phyloP scores from a whole-genome alignment of 2,113 vertebrate genomes.

The Lagenorhynchus albirostris region DNA sequence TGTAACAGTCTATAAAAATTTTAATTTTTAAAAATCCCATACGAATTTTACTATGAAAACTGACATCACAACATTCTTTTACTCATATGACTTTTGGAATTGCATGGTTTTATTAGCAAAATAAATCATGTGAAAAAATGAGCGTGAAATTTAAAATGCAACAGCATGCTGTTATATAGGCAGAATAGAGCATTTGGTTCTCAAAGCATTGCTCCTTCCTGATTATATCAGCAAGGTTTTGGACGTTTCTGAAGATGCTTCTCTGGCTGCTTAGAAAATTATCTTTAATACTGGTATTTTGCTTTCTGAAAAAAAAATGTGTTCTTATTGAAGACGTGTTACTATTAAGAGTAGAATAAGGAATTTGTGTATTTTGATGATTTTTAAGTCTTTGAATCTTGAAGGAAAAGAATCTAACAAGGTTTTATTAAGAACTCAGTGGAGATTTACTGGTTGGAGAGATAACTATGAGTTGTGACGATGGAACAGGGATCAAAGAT shows the following conservation, averaged over 20 bases:
- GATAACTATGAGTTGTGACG: not conserved
- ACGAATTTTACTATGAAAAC: not conserved
- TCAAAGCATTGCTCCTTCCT: not conserved
- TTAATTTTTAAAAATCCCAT: not conserved
- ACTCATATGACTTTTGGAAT: not conserved
- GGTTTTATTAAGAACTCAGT: not conserved
- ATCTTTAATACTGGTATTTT: slow-evolving; percentile 3
- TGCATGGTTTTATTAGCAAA: not conserved
- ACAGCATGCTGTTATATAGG: not conserved
- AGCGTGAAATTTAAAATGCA: not conserved
- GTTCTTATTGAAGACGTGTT: not conserved
- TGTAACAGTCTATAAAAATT: not conserved
- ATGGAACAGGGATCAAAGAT: not conserved
- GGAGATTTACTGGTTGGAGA: not conserved
- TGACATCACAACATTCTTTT: not conserved
- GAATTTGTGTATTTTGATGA: not conserved
- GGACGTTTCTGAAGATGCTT: not conserved
- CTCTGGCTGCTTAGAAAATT: not conserved
- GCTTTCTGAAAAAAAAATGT: not conserved
- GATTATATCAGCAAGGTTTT: slow-evolving; percentile 2
- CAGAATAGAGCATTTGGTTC: not conserved
- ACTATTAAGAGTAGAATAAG: not conserved
- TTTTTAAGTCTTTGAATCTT: slow-evolving; percentile 15
- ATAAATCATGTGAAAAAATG: not conserved
- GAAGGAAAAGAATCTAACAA: not conserved